phyloP scores from a whole-genome alignment of 2,113 vertebrate genomes.

The Thryonomys swinderianus region DNA sequence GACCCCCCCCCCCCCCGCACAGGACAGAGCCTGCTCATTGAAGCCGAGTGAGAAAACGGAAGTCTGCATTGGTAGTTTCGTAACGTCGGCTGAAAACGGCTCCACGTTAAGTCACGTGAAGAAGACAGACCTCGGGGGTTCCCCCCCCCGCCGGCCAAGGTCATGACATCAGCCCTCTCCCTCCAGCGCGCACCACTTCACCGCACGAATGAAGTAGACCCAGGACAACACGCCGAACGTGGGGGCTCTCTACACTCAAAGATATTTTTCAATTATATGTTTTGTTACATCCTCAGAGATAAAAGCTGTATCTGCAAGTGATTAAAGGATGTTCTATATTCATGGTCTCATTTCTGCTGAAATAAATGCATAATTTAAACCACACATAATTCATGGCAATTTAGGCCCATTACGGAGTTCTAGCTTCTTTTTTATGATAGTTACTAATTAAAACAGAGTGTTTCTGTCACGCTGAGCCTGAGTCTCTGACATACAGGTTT shows the following conservation, averaged over 20 bases:
- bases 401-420: constrained; percentile 66
- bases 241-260: constrained; percentile 4
- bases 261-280: constrained; percentile 63
- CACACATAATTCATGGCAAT: constrained; percentile 70
- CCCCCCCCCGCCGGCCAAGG: not conserved
- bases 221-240: constrained; percentile 47
- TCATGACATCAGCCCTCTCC: not conserved
- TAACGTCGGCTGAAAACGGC: not conserved
- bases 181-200: not conserved
- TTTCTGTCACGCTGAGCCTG: constrained; percentile 43
- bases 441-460: constrained; percentile 78
- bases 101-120: not conserved
- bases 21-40: not conserved
- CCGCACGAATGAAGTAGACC: not conserved
- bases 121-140: not conserved
- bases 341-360: constrained; percentile 71
- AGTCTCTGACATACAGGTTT: constrained; percentile 56
- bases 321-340: constrained; percentile 79
- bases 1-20: not conserved
- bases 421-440: constrained; percentile 73
- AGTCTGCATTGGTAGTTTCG: not conserved
- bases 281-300: constrained; percentile 68
- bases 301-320: constrained; percentile 84
- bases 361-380: constrained; percentile 79
- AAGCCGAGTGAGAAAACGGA: not conserved